Conservation (phyloP, 2,888 invertebrate genomes). For the Halictus ligatus region DNA sequence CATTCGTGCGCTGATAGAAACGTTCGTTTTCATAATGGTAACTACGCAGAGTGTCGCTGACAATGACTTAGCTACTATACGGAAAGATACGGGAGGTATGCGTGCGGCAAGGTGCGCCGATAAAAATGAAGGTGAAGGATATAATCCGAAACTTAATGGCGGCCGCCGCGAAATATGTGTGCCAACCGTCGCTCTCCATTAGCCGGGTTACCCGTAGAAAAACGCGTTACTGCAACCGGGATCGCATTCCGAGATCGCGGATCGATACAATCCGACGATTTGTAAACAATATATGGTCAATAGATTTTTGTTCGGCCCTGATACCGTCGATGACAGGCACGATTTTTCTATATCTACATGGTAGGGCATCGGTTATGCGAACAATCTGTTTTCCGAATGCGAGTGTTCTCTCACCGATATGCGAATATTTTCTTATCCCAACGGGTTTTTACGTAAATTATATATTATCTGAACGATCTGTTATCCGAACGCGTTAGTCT, state of each 20-base stretch:
- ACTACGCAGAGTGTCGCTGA: constrained; percentile 37
- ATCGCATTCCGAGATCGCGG: constrained; percentile 53
- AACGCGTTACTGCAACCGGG: constrained; percentile 34
- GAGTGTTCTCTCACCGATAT: background rate
- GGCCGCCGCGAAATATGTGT: constrained; percentile 23
- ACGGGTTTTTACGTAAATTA: no score
- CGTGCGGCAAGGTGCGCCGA: constrained; percentile 52
- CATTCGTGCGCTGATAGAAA: constrained; percentile 29
- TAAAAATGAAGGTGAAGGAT: constrained; percentile 57
- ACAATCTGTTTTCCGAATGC: background rate
- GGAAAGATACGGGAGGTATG: constrained; percentile 61
- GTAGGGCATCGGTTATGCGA: background rate
- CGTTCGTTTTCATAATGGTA: constrained; percentile 44
- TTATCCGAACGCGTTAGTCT: no score
- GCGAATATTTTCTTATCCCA: background rate
- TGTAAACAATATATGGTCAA: constrained; percentile 46
- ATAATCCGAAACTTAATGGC: constrained; percentile 59
- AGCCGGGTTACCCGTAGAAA: constrained; percentile 19
- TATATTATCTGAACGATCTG: no score
- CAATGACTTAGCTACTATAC: constrained; percentile 59
- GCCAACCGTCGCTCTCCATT: constrained; percentile 37
- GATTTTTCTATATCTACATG: background rate
- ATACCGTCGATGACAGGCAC: background rate
- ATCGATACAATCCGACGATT: constrained; percentile 37
- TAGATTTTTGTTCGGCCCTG: background rate